Evolutionary conservation across 2,888 invertebrate genomes (phyloP).

Genomic region (Pantelozetes paolii): DNA sequence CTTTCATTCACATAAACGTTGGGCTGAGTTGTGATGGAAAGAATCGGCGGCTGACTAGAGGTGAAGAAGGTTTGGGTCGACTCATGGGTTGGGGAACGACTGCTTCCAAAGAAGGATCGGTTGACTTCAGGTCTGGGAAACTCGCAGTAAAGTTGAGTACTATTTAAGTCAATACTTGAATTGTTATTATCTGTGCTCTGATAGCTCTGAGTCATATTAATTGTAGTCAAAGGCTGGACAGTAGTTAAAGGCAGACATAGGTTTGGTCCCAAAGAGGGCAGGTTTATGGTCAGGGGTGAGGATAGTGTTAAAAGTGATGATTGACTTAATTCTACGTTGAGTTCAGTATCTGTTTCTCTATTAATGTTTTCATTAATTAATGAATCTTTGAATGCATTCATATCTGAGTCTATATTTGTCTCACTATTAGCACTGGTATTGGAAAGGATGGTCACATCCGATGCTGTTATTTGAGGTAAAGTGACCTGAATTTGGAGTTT

Average conservation of each 20-base stretch:
- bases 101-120: slow-evolving; percentile 30
- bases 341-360: background rate
- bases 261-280: background rate
- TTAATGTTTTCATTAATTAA: background rate
- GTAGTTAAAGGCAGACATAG: background rate
- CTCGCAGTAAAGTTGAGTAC: background rate
- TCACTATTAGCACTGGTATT: background rate
- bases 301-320: background rate
- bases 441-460: slow-evolving; percentile 16
- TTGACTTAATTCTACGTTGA: background rate
- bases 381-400: background rate
- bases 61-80: background rate
- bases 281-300: slow-evolving; percentile 8
- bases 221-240: background rate
- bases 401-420: background rate
- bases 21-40: slow-evolving; percentile 41
- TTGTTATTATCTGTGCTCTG: background rate
- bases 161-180: background rate
- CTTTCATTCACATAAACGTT: slow-evolving; percentile 41
- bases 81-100: background rate
- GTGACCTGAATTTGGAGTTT: background rate
- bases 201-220: background rate
- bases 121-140: background rate
- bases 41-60: slow-evolving; percentile 28
- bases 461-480: background rate